Evolutionary conservation across 2,888 invertebrate species (phyloP).

Genomic region (Spodoptera exigua): DNA sequence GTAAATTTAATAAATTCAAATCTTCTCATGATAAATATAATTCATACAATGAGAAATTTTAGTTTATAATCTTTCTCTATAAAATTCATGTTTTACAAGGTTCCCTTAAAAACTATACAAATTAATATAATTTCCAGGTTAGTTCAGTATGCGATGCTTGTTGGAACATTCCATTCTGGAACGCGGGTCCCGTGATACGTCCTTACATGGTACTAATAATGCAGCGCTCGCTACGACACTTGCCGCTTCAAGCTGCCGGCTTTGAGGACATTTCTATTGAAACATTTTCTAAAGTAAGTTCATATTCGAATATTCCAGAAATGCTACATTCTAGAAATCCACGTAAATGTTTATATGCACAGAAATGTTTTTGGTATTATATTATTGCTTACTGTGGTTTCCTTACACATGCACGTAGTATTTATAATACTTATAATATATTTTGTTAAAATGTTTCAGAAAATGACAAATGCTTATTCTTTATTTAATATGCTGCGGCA

Average conservation of each 20-base stretch:
- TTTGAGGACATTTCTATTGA: slow-evolving; percentile 75
- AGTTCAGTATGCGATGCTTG: slow-evolving; percentile 73
- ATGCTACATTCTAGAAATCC: background rate
- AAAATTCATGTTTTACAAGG: background rate
- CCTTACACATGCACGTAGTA: too few relatives aligned
- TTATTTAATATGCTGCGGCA: slow-evolving; percentile 31
- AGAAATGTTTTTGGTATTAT: too few relatives aligned
- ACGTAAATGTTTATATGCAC: too few relatives aligned
- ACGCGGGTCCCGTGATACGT: slow-evolving; percentile 68
- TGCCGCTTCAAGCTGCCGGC: slow-evolving; percentile 72
- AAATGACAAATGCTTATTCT: slow-evolving; percentile 38
- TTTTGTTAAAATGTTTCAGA: slow-evolving; percentile 30
- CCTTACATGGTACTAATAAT: slow-evolving; percentile 78
- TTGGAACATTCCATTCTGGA: slow-evolving; percentile 76
- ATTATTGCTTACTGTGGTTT: too few relatives aligned
- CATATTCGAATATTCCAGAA: background rate
- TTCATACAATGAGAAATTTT: too few relatives aligned
- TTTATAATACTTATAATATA: too few relatives aligned
- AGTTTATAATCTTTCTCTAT: too few relatives aligned
- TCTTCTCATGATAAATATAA: too few relatives aligned
- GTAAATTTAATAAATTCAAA: too few relatives aligned
- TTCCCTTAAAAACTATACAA: too few relatives aligned
- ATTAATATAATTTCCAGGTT: slow-evolving; percentile 54
- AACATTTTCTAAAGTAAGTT: slow-evolving; percentile 76
- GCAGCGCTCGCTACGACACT: slow-evolving; percentile 71